These are phyloP conservation scores for Megastigmus dorsalis DNA, from an alignment of 2,888 invertebrate genomes.

Conservation along the genomic window DNA sequence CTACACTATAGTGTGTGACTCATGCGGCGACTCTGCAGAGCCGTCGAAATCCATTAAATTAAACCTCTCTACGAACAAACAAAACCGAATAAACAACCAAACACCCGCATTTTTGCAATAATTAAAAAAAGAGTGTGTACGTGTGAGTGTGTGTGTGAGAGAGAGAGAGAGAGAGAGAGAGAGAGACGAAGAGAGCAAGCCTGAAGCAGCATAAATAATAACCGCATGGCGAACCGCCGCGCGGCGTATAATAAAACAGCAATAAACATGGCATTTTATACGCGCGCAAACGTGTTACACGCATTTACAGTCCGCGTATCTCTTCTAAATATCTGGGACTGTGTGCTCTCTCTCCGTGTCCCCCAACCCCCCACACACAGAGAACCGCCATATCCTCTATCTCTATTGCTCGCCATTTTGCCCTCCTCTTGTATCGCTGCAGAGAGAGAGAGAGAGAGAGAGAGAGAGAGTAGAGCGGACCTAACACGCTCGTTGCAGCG, in stretches of 20 bases:
- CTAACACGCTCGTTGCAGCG: background rate
- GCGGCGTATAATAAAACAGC: constrained; percentile 36
- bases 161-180: background rate
- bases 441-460: too few species aligned
- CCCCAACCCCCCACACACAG: background rate
- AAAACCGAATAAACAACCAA: background rate
- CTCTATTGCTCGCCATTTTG: constrained; percentile 32
- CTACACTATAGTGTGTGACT: too few species aligned
- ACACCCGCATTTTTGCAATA: background rate
- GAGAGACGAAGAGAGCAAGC: background rate
- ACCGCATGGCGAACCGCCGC: too few species aligned
- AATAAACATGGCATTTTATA: constrained; percentile 27
- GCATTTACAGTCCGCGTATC: constrained; percentile 35
- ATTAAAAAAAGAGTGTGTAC: too few species aligned
- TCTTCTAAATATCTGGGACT: constrained; percentile 36
- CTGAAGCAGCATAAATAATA: too few species aligned
- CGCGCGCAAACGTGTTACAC: constrained; percentile 23
- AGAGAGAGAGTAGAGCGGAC: too few species aligned
- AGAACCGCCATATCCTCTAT: background rate
- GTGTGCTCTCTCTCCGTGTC: too few species aligned
- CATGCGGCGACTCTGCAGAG: constrained; percentile 28
- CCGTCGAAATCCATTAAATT: constrained; percentile 8
- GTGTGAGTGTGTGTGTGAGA: too few species aligned
- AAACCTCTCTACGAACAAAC: constrained; percentile 1
- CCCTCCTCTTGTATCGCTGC: constrained; percentile 2